A percentile compares a stretch with the other conserved stretches of the same genome.
These are phyloP conservation scores for Hormiphora californensis DNA, from an alignment of 37 sponge, comb jelly and placozoan genomes.

Conservation along the genomic window DNA sequence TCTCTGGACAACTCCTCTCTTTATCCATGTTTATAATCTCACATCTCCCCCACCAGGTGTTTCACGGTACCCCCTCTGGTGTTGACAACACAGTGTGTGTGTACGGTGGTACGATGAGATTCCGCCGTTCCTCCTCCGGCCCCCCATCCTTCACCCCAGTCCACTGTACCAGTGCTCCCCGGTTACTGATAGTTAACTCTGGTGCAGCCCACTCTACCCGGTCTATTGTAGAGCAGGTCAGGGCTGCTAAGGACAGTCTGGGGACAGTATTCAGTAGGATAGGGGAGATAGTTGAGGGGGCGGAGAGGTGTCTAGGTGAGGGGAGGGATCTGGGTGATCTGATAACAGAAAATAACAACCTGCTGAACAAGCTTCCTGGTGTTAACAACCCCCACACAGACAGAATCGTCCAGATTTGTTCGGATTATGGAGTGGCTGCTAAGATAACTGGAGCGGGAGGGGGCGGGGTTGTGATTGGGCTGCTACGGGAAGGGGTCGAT, in stretches of 20 bases:
- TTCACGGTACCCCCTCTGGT: slow-evolving; percentile 47
- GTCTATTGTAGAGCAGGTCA: not conserved
- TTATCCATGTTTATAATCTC: not conserved
- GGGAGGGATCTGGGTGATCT: not conserved
- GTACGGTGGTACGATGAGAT: not conserved
- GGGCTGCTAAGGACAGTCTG: not conserved
- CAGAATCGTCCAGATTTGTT: slow-evolving; percentile 8
- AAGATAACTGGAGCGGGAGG: slow-evolving; percentile 43
- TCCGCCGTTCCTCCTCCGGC: not conserved
- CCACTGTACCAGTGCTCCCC: not conserved
- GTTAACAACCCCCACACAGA: not conserved
- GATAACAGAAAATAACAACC: slow-evolving; percentile 22
- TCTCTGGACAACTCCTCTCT: not conserved
- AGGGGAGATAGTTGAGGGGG: slow-evolving; percentile 8
- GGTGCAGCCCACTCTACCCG: not conserved
- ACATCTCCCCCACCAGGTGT: not conserved
- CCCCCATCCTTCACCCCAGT: not conserved
- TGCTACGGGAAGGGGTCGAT: not conserved
- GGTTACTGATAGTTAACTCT: slow-evolving; percentile 4
- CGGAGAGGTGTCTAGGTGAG: not conserved
- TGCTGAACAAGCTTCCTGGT: slow-evolving; percentile 34
- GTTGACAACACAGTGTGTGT: slow-evolving; percentile 51
- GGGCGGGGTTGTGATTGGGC: slow-evolving; percentile 16
- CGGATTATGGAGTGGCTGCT: not conserved
- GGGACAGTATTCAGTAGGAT: not conserved